Percentiles rank a stretch among this genome's conserved stretches.
Evolutionary conservation across 2,113 vertebrate species (phyloP).

Genomic region (Microcebus tavaratra): DNA sequence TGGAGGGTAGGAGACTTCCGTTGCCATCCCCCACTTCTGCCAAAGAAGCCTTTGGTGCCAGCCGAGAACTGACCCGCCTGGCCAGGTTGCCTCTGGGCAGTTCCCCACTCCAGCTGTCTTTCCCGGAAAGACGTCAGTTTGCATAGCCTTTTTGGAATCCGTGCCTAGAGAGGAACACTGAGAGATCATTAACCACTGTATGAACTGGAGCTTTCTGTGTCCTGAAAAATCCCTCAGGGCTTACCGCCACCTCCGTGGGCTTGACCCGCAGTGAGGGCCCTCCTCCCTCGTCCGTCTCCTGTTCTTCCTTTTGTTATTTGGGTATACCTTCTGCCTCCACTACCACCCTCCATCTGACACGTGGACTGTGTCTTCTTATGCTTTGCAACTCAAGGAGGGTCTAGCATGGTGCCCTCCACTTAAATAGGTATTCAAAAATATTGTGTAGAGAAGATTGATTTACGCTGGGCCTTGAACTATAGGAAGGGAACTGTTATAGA

Average conservation of each 20-base stretch:
- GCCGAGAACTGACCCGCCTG: neutral
- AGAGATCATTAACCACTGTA: neutral
- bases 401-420: neutral
- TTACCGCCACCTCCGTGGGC: neutral
- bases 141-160: neutral
- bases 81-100: neutral
- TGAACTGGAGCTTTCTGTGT: neutral
- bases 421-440: neutral
- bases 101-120: conserved; percentile 22
- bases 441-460: neutral
- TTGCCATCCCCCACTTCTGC: neutral
- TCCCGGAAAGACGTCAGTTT: conserved; percentile 19
- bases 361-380: neutral
- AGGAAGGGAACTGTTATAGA: neutral
- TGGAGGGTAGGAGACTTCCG: neutral
- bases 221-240: neutral
- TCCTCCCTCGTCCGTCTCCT: neutral
- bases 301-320: neutral
- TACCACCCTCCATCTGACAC: neutral
- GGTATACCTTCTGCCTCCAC: neutral
- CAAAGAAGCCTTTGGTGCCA: neutral
- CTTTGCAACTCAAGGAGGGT: neutral
- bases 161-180: neutral
- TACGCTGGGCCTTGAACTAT: neutral
- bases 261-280: neutral